Evolutionary conservation across 2,888 invertebrate species (phyloP).

Genomic region (Pyrrhia umbra): DNA sequence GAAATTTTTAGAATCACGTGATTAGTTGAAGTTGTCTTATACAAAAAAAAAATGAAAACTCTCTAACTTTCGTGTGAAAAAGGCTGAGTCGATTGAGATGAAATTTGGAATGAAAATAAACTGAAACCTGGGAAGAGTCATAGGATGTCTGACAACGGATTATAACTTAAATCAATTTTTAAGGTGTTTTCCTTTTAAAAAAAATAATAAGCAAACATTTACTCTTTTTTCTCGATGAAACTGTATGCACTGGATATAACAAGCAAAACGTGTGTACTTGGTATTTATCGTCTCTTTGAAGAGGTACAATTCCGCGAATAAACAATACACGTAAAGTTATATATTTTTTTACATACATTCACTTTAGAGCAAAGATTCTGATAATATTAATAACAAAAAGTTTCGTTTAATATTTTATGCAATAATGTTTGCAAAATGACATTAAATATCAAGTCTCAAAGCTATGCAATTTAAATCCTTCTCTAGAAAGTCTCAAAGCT

Average conservation of each 20-base stretch:
- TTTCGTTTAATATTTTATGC: neutral
- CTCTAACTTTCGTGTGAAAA: no score
- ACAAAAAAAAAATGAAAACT: no score
- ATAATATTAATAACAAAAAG: neutral
- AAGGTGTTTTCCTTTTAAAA: slow-evolving; percentile 24
- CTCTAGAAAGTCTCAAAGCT: slow-evolving; percentile 5
- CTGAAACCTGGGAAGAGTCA: no score
- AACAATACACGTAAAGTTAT: neutral
- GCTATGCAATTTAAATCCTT: slow-evolving; percentile 13
- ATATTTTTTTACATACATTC: neutral
- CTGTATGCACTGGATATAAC: neutral
- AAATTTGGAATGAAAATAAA: no score
- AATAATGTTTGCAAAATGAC: neutral
- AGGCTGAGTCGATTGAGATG: no score
- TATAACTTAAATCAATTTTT: no score
- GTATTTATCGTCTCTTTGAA: neutral
- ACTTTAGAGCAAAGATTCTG: neutral
- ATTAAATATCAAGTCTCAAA: slow-evolving; percentile 14
- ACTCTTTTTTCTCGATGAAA: neutral
- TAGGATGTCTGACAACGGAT: no score
- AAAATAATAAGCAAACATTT: neutral
- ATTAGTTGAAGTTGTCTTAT: no score
- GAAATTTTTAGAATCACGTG: no score
- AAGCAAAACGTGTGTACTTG: neutral
- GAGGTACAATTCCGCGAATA: neutral